A percentile compares a stretch with the other conserved stretches of the same genome.
Evolutionary conservation across 2,797 vertebrate genomes (phyloP).

Genomic region (Poeciliopsis infans): DNA sequence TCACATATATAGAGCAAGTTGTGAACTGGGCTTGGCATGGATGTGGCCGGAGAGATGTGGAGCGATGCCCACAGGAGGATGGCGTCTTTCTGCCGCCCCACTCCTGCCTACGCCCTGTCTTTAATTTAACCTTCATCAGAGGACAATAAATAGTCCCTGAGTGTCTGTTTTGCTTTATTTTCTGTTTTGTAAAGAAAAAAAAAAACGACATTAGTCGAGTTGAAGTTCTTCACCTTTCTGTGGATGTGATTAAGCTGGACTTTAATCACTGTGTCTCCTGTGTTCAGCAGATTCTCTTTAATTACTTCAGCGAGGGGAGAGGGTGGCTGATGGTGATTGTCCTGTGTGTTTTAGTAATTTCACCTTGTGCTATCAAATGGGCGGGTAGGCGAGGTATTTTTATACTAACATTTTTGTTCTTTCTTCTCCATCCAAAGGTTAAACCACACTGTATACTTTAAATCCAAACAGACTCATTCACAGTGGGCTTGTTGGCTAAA

Average conservation of each 20-base stretch:
- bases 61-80: conserved; percentile 67
- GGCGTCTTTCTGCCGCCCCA: conserved; percentile 60
- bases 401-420: conserved; percentile 21
- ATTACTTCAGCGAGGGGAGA: conserved; percentile 51
- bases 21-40: conserved; percentile 76
- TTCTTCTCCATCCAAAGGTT: conserved; percentile 41
- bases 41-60: conserved; percentile 50
- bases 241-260: conserved; percentile 56
- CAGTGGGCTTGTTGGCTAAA: conserved; percentile 49
- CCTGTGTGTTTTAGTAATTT: conserved; percentile 7
- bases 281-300: conserved; percentile 61
- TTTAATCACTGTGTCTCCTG: conserved; percentile 62
- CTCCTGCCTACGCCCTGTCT: conserved; percentile 38
- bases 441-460: conserved; percentile 44
- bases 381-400: conserved; percentile 32
- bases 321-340: conserved; percentile 20
- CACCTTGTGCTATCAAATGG: conserved; percentile 19
- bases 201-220: conserved; percentile 1
- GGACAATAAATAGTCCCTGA: conserved; percentile 40
- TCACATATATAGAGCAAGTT: conserved; percentile 73
- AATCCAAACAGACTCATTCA: conserved; percentile 32
- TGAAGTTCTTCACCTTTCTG: conserved; percentile 38
- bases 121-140: conserved; percentile 72
- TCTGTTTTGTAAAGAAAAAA: conserved; percentile 14
- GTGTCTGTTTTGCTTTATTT: background rate